Base-by-base conservation (phyloP, 2,797 vertebrate genomes). In the Alca torda region DNA sequence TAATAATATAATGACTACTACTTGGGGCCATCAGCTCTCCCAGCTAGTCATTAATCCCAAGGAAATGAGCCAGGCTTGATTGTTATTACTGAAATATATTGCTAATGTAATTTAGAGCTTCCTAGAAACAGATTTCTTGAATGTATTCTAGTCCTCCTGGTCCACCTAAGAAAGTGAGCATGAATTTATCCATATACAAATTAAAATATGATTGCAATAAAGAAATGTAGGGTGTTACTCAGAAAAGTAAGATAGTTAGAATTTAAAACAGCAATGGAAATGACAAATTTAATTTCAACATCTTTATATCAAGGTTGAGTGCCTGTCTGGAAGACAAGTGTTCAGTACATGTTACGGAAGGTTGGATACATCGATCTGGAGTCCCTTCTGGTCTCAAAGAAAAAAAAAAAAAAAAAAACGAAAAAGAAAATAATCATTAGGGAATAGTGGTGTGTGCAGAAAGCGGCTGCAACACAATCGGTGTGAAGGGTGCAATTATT, bases 1-100 rank as follows among this genome's bases (percentile, higher is more conserved):
- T 96, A 98, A 96, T 95, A 97, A 97, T 98, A 97, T 96, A 93
- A 97, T 92, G 94, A 93, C 89, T 97, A 80, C 73, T 96, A 96
- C 94, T 93, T 89, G 84, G 91, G 87, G 93, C 95, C 97, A 96
- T 97, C 95, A 89, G 78, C 93, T 97, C 93, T 95, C 89, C 92
- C 94, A 98, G 95, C 85, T 97, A 92, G 85, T 92, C 92, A 96
- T 98, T 97, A 97, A 97, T 97, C 76, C 81, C 75, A 76, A 96
- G 86, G 93, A 97, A 98, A 97, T 94, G 97, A 96, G 76, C 90
- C 78, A 79, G 64, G 57, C 94, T 92, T 96, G 85, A 95, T 96
- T 89, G 90, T 97, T 97, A 95, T 91, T 96, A n/a, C 75, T 93
- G 85, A 90, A 87, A 88, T 95, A 84, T 94, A 89, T 89, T 74